Evolutionary conservation across 2,797 vertebrate species (phyloP).

Genomic region (Tolypeutes matacus): DNA sequence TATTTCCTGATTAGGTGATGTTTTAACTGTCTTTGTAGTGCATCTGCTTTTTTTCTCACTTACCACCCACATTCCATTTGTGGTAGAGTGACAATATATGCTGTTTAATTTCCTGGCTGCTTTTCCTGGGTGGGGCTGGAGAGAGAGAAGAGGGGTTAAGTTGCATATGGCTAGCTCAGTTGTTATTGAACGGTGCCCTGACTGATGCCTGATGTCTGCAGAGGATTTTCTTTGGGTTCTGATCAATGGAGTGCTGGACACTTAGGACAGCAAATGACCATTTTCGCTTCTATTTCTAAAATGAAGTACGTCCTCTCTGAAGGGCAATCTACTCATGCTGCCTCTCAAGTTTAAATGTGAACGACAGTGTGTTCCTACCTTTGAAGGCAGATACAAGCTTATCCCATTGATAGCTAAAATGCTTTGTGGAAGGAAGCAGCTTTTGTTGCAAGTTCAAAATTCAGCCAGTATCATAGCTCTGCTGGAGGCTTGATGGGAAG

Average conservation of each 20-base stretch:
- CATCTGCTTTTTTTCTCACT: constrained; percentile 84
- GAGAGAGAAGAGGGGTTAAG: constrained; percentile 50
- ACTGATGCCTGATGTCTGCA: constrained; percentile 70
- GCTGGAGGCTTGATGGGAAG: constrained; percentile 52
- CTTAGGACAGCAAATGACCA: not conserved
- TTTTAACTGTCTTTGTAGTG: constrained; percentile 70
- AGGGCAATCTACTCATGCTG: constrained; percentile 45
- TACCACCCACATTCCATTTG: constrained; percentile 77
- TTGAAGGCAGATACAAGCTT: constrained; percentile 43
- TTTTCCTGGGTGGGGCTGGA: constrained; percentile 54
- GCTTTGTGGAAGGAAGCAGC: constrained; percentile 35
- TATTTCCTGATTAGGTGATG: constrained; percentile 12
- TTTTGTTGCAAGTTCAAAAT: not conserved
- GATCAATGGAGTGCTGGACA: constrained; percentile 70
- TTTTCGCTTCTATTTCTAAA: constrained; percentile 72
- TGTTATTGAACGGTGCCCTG: constrained; percentile 73
- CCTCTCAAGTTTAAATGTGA: constrained; percentile 60
- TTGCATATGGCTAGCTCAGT: constrained; percentile 74
- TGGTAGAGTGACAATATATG: constrained; percentile 41
- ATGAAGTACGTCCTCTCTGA: constrained; percentile 49
- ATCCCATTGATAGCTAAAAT: constrained; percentile 26
- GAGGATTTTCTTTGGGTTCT: constrained; percentile 75
- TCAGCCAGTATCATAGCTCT: not conserved
- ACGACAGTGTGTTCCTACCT: constrained; percentile 53
- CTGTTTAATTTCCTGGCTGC: constrained; percentile 48